phyloP scores from a whole-genome alignment of 2,888 invertebrate species.

The Chrysotoxum bicinctum region DNA sequence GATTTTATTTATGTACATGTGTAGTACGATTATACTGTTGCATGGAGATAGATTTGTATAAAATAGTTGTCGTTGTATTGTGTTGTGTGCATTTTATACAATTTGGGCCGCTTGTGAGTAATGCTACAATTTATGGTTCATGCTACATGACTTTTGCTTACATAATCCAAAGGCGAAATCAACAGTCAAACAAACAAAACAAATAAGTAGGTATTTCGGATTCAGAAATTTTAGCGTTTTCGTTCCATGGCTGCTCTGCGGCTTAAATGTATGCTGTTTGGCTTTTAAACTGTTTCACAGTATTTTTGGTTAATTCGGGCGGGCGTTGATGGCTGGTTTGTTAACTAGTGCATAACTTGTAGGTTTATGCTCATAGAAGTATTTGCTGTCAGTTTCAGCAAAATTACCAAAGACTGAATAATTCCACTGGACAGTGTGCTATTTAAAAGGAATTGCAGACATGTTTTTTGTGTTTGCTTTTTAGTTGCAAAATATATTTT shows the following conservation, averaged over 20 bases:
- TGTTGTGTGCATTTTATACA: not conserved
- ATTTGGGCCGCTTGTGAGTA: conserved; percentile 20
- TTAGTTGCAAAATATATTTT: not conserved
- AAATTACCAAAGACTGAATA: conserved; percentile 49
- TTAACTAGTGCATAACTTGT: conserved; percentile 68
- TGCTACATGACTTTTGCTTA: conserved; percentile 64
- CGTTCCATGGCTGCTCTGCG: conserved; percentile 1
- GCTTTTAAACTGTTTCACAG: conserved; percentile 36
- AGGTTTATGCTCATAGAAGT: conserved; percentile 8
- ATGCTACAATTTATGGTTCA: conserved; percentile 67
- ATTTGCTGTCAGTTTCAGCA: conserved; percentile 19
- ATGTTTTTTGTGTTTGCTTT: not conserved
- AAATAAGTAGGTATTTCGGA: conserved; percentile 17
- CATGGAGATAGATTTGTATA: conserved; percentile 48
- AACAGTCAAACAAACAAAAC: conserved; percentile 35
- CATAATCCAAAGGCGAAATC: conserved; percentile 45
- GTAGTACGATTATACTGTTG: not conserved
- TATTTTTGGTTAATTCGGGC: conserved; percentile 40
- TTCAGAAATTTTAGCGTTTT: conserved; percentile 32
- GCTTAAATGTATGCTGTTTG: conserved; percentile 18
- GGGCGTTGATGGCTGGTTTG: conserved; percentile 58
- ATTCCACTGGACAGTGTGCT: conserved; percentile 35
- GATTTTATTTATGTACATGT: conserved; percentile 38
- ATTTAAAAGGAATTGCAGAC: conserved; percentile 18
- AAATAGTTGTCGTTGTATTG: not conserved